phyloP scores from a whole-genome alignment of 2,113 vertebrate species.

The Ctenodactylus gundi region DNA sequence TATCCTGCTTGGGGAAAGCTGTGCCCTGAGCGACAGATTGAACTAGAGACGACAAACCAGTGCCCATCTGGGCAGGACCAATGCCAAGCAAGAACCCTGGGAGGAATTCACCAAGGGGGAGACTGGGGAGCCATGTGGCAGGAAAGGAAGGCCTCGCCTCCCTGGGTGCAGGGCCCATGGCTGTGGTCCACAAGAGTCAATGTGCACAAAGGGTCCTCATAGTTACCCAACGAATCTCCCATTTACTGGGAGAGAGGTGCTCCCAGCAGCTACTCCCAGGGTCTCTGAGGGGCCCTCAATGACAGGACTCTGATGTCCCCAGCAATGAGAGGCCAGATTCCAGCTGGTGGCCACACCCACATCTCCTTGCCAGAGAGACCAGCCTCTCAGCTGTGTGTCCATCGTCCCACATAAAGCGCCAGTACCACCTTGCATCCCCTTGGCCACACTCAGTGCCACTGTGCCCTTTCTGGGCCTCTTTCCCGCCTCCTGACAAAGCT shows the following conservation, averaged over 20 bases:
- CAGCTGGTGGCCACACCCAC: no score
- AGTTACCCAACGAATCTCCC: not conserved
- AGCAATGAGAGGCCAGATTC: not conserved
- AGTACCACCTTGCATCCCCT: not conserved
- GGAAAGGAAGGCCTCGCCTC: not conserved
- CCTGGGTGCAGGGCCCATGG: not conserved
- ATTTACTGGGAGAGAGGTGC: not conserved
- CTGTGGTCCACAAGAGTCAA: rapidly evolving
- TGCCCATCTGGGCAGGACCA: not conserved
- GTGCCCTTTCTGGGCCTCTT: not conserved
- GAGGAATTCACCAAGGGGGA: not conserved
- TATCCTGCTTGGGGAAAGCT: not conserved
- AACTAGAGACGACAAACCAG: not conserved
- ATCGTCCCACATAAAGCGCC: not conserved
- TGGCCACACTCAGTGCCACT: not conserved
- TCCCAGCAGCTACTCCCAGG: not conserved
- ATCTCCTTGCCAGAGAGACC: not conserved
- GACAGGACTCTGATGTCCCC: not conserved
- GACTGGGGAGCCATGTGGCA: rapidly evolving
- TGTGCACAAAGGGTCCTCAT: rapidly evolving
- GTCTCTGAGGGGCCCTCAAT: not conserved
- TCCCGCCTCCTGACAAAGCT: not conserved
- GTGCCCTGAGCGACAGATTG: no score
- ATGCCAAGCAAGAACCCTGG: not conserved
- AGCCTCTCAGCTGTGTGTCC: rapidly evolving